These are phyloP conservation scores for Drosophila kohkoa DNA, from an alignment of 1,140 invertebrate genomes.

Conservation along the genomic window DNA sequence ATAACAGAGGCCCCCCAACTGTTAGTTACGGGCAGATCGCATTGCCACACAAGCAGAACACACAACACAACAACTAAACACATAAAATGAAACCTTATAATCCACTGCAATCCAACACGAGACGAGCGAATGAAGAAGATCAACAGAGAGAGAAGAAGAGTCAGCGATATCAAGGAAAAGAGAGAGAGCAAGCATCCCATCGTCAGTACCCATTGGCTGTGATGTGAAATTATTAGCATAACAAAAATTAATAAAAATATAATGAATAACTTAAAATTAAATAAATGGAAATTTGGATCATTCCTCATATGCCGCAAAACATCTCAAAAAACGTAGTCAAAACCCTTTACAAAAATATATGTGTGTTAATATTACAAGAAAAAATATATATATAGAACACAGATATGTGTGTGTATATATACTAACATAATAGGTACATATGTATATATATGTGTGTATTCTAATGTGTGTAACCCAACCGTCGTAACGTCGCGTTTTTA, in stretches of 20 bases:
- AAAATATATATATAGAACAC: constrained; percentile 26
- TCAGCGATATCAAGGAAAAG: constrained; percentile 29
- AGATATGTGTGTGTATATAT: constrained; percentile 34
- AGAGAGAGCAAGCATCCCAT: constrained; percentile 64
- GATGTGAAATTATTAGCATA: constrained; percentile 80
- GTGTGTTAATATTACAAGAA: constrained; percentile 11
- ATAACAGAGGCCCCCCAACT: constrained; percentile 82
- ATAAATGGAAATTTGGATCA: constrained; percentile 31
- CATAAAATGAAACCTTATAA: constrained; percentile 39
- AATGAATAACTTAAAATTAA: constrained; percentile 35
- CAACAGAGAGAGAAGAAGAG: background rate
- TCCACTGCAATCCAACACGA: constrained; percentile 10
- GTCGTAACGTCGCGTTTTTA: constrained; percentile 80
- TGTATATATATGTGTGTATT: constrained; percentile 26
- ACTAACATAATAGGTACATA: constrained; percentile 14
- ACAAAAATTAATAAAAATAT: constrained; percentile 36
- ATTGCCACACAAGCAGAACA: constrained; percentile 5
- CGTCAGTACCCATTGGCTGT: constrained; percentile 84
- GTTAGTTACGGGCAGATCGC: constrained; percentile 57
- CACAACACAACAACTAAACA: constrained; percentile 28
- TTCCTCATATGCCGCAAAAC: constrained; percentile 25
- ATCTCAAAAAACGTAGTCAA: constrained; percentile 20
- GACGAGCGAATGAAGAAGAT: constrained; percentile 5
- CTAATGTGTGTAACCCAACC: constrained; percentile 71
- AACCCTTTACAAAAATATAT: constrained; percentile 2